Conservation (phyloP, 1,140 invertebrate genomes). For the Heliconius himera region DNA sequence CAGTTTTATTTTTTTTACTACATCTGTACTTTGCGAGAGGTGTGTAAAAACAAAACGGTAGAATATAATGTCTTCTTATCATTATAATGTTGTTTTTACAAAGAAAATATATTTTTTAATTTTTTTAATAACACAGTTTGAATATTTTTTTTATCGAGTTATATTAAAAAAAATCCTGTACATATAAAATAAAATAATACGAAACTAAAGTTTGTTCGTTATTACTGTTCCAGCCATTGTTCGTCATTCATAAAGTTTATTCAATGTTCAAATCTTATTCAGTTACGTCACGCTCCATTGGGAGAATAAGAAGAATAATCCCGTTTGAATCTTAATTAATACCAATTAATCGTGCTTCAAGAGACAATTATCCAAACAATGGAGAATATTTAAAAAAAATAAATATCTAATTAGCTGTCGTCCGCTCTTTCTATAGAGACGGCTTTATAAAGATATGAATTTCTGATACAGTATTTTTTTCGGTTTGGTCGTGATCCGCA, state of each 20-base stretch:
- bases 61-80: too few relatives aligned
- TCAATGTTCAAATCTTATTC: slow-evolving; percentile 52
- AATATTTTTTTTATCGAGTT: too few relatives aligned
- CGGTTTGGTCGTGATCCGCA: background rate
- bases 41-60: too few relatives aligned
- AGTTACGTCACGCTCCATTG: slow-evolving; percentile 53
- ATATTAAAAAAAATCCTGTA: background rate
- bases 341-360: slow-evolving; percentile 65
- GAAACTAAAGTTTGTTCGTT: background rate
- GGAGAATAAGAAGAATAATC: slow-evolving; percentile 71
- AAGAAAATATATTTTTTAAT: too few relatives aligned
- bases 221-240: background rate
- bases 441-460: slow-evolving; percentile 2
- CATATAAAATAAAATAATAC: background rate
- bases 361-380: slow-evolving; percentile 59
- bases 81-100: too few relatives aligned
- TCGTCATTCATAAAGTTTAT: slow-evolving; percentile 20
- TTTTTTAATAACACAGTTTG: too few relatives aligned
- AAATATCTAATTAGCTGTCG: slow-evolving; percentile 45
- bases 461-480: background rate
- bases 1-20: too few relatives aligned
- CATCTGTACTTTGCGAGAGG: too few relatives aligned
- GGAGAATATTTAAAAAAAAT: slow-evolving; percentile 46
- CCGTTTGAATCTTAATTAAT: slow-evolving; percentile 73
- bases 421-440: slow-evolving; percentile 16